These are phyloP conservation scores for Coenonympha glycerion DNA, from an alignment of 2,888 invertebrate genomes.

Conservation along the genomic window DNA sequence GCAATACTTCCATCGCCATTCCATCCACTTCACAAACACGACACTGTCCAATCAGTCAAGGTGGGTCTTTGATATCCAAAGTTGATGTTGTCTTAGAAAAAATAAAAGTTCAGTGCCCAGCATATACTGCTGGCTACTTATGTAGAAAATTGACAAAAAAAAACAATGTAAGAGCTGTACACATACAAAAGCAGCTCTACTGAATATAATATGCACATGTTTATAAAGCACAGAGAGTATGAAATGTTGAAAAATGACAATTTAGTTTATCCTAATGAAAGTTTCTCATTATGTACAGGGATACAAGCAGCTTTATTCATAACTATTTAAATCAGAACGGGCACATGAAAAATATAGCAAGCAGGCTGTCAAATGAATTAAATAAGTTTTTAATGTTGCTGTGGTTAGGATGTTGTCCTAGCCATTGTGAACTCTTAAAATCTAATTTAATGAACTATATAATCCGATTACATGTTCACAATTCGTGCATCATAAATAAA, in stretches of 20 bases:
- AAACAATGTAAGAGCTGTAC: neutral
- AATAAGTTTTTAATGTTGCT: neutral
- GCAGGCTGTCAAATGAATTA: too few relatives aligned
- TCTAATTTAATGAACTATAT: conserved; percentile 7
- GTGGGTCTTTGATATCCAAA: neutral
- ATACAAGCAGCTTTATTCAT: too few relatives aligned
- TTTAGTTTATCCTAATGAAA: conserved; percentile 12
- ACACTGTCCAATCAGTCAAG: neutral
- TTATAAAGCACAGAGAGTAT: conserved; percentile 14
- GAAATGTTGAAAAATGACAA: conserved; percentile 18
- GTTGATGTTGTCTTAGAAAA: neutral
- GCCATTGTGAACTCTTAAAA: neutral
- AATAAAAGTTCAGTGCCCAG: neutral
- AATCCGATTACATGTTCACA: conserved; percentile 13
- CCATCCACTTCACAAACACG: neutral
- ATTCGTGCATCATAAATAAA: conserved; percentile 18
- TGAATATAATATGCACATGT: conserved; percentile 9
- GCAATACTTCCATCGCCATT: neutral
- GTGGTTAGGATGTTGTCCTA: neutral
- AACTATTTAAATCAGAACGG: too few relatives aligned
- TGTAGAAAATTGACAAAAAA: neutral
- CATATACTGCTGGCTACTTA: neutral
- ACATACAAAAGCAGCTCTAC: neutral
- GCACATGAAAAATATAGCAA: too few relatives aligned
- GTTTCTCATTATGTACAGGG: too few relatives aligned